phyloP scores from a whole-genome alignment of 2,888 invertebrate species.

The Chydorus sphaericus region DNA sequence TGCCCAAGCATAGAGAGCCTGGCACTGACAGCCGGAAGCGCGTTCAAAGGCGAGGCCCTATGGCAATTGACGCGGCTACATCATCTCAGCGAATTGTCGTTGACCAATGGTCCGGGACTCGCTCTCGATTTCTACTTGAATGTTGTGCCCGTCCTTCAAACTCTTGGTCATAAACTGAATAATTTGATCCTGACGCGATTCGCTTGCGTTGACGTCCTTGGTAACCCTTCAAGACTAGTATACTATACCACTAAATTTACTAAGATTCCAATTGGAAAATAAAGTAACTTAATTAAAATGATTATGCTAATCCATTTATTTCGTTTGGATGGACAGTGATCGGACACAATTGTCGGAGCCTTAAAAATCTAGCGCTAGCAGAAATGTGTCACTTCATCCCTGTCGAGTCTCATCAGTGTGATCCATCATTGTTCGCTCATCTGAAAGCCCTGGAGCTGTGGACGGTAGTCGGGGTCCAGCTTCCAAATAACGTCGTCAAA shows the following conservation, averaged over 20 bases:
- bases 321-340: slow-evolving; percentile 21
- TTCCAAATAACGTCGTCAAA: slow-evolving; percentile 20
- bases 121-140: slow-evolving; percentile 26
- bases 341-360: slow-evolving; percentile 25
- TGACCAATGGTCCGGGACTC: slow-evolving; percentile 22
- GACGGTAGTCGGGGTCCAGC: slow-evolving; percentile 22
- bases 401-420: slow-evolving; percentile 4
- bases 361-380: slow-evolving; percentile 26
- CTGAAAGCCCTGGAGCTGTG: slow-evolving; percentile 25
- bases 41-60: background rate
- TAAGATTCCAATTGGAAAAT: too few species aligned
- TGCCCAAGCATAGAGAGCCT: slow-evolving; percentile 20
- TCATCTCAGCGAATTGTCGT: slow-evolving; percentile 21
- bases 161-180: slow-evolving; percentile 24
- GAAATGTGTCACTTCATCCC: slow-evolving; percentile 19
- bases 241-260: background rate
- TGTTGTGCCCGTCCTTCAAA: slow-evolving; percentile 25
- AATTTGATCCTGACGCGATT: slow-evolving; percentile 26
- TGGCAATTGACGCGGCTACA: slow-evolving; percentile 16
- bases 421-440: slow-evolving; percentile 19
- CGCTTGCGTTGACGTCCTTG: slow-evolving; percentile 23
- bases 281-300: background rate
- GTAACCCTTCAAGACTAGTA: slow-evolving; percentile 19
- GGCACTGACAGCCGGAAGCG: background rate
- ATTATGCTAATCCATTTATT: background rate